Base-by-base conservation (phyloP, 1,140 invertebrate genomes). In the Dreissena polymorpha region DNA sequence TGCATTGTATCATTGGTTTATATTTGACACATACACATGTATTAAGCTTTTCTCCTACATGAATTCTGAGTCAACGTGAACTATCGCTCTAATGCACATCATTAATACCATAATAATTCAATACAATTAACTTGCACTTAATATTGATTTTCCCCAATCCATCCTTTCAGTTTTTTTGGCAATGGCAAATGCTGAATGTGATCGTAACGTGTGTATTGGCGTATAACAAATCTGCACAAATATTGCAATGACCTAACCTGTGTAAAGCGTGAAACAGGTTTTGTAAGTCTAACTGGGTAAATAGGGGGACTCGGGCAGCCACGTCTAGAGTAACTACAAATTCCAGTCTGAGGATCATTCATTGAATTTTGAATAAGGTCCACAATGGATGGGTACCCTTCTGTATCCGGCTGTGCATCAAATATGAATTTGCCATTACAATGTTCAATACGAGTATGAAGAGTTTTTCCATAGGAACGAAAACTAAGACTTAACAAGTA, bases 141-240 rank as follows among this genome's bases (percentile, higher is more conserved):
- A 82, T 93, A 93, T 73, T 92, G 92, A 84, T 92, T 92, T 84
- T 92, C 92, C 85, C 92, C 91, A 73, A 93, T 91, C 91, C 91
- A 96, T 79, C 94, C 94, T 88, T 95, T 95, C 76, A 96, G 94
- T 84, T 94, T 94, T 76, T 93, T 94, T 79, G 96, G 96, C 86
- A 97, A 93, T 85, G 96, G 96, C 88, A 96, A 91, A 84, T 95
- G 94, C 84, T 95, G 94, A 89, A 96, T 96, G 89, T 96, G 95
- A 89, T 96, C 95, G 82, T 95, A 92, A 85, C 95, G 93, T 75
- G 95, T 95, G 91, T 95, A 94, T 86, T 96, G 95, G 87, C 96
- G 93, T 80, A 97, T 96, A 23, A 96, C 95, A 93, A 96, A 96
- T 72, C 96, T 94, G 89, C 96, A 96, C 25, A 97, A 93, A 92